Percentiles rank a stretch among this genome's conserved stretches.
phyloP scores from a whole-genome alignment of 1,140 invertebrate species.

The Drosophila malerkotliana region DNA sequence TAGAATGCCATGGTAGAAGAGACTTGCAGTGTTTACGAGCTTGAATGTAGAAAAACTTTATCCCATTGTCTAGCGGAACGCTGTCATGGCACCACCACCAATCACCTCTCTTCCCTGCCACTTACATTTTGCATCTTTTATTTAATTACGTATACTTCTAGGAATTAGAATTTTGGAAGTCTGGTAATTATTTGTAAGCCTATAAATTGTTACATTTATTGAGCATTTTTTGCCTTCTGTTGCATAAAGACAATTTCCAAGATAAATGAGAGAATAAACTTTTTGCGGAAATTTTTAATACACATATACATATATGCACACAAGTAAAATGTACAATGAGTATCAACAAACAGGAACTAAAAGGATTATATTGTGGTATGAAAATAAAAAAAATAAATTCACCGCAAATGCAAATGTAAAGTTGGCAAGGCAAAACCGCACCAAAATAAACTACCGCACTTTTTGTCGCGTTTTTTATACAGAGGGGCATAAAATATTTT shows the following conservation, averaged over 20 bases:
- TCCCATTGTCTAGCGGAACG: conserved; percentile 45
- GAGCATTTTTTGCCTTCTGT: too few species aligned
- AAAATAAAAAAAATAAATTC: conserved; percentile 12
- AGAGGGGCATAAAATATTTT: conserved; percentile 27
- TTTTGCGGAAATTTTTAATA: conserved; percentile 2
- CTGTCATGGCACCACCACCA: conserved; percentile 41
- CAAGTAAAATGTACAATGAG: conserved; percentile 15
- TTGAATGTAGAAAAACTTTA: conserved; percentile 61
- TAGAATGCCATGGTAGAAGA: conserved; percentile 3
- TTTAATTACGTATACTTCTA: not conserved
- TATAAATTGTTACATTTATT: too few species aligned
- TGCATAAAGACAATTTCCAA: not conserved
- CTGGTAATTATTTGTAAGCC: too few species aligned
- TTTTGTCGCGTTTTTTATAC: not conserved
- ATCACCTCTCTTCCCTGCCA: not conserved
- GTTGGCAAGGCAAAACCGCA: conserved; percentile 44
- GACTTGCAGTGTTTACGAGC: conserved; percentile 58
- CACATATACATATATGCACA: not conserved
- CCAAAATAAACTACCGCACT: conserved; percentile 5
- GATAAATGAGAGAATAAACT: not conserved
- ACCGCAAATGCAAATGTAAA: conserved; percentile 70
- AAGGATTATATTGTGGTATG: conserved; percentile 56
- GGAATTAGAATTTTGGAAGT: too few species aligned
- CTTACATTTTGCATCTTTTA: not conserved
- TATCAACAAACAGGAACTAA: conserved; percentile 31